phyloP scores from a whole-genome alignment of 1,140 invertebrate genomes.

The Drosophila albomicans region DNA sequence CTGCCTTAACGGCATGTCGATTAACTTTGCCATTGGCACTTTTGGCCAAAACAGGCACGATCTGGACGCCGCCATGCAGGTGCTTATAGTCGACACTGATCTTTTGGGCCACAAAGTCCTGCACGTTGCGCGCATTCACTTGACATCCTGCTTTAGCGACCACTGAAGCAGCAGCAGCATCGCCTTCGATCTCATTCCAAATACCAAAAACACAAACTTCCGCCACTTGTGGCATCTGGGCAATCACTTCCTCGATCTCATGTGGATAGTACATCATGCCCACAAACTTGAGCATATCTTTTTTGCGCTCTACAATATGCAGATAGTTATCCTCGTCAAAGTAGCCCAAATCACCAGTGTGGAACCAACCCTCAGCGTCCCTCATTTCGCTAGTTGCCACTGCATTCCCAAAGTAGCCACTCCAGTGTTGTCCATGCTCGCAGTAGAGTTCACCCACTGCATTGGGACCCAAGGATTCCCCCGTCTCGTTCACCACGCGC shows the following conservation, averaged over 20 bases:
- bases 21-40: conserved; percentile 60
- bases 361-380: conserved; percentile 87
- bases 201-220: conserved; percentile 82
- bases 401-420: conserved; percentile 75
- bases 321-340: conserved; percentile 86
- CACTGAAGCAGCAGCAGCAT: conserved; percentile 78
- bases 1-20: conserved; percentile 53
- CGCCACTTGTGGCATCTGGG: conserved; percentile 69
- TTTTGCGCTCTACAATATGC: conserved; percentile 88
- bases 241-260: conserved; percentile 77
- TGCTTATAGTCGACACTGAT: conserved; percentile 34
- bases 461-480: conserved; percentile 54
- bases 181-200: conserved; percentile 74
- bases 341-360: conserved; percentile 89
- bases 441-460: conserved; percentile 72
- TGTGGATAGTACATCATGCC: conserved; percentile 84
- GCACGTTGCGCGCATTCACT: conserved; percentile 31
- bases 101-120: conserved; percentile 48
- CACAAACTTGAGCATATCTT: conserved; percentile 86
- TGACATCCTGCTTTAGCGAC: conserved; percentile 53
- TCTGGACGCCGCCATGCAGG: conserved; percentile 36
- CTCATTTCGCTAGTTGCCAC: conserved; percentile 69
- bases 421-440: conserved; percentile 65
- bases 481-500: conserved; percentile 77
- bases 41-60: conserved; percentile 35